These are phyloP conservation scores for Notechis scutatus DNA, from an alignment of 2,113 vertebrate species.

Conservation along the genomic window DNA sequence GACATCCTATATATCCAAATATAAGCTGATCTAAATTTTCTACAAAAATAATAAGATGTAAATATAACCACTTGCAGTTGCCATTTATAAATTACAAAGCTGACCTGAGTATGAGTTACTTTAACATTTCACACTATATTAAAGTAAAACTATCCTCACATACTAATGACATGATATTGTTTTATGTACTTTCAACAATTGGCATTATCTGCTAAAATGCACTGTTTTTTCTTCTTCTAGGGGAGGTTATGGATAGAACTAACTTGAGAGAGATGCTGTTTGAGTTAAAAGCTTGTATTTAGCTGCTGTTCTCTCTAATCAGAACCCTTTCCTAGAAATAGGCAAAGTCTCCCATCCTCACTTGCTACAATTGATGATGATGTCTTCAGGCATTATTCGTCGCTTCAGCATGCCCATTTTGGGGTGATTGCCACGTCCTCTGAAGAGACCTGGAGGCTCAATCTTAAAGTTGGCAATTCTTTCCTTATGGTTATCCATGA, in stretches of 20 bases:
- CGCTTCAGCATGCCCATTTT: slow-evolving; percentile 98
- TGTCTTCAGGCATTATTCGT: slow-evolving; percentile 88
- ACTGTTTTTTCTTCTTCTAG: background rate
- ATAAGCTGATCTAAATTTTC: background rate
- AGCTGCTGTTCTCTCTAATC: background rate
- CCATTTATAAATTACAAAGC: background rate
- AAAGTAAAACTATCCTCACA: background rate
- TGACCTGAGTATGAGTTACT: background rate
- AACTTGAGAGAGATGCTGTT: background rate
- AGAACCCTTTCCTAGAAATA: background rate
- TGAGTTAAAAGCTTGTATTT: background rate
- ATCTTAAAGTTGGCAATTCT: slow-evolving; percentile 96
- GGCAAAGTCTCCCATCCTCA: slow-evolving; percentile 59
- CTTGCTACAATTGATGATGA: slow-evolving; percentile 99
- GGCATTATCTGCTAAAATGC: background rate
- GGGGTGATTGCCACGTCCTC: slow-evolving; percentile 92
- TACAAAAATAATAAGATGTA: too few relatives aligned
- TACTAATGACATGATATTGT: background rate
- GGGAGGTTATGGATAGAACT: background rate
- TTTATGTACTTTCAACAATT: background rate
- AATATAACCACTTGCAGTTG: background rate
- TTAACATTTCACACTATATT: background rate
- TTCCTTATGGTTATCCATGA: slow-evolving; percentile 97
- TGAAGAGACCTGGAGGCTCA: slow-evolving; percentile 91
- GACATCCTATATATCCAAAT: background rate